Conservation (phyloP, 2,888 invertebrate species). For the Trachelus tabidus region DNA sequence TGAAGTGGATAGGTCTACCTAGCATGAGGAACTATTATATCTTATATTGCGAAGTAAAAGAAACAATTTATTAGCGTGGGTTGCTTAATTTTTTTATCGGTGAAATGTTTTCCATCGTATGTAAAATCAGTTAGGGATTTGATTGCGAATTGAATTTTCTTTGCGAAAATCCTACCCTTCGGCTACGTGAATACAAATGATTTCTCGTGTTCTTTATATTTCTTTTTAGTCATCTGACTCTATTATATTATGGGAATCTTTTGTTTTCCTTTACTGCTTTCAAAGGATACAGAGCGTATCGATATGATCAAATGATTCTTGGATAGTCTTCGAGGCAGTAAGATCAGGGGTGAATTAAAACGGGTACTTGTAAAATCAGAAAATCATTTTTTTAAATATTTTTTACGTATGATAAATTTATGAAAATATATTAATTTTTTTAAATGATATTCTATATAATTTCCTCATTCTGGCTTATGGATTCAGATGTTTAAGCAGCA, state of each 20-base stretch:
- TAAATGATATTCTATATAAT: not conserved
- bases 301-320: not conserved
- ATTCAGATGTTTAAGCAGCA: not conserved
- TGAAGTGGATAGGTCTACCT: not conserved
- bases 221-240: not conserved
- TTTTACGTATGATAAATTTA: not conserved
- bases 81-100: not conserved
- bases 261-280: not conserved
- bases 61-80: not conserved
- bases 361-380: not conserved
- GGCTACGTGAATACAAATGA: not conserved
- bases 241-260: not conserved
- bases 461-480: not conserved
- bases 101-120: too few relatives aligned
- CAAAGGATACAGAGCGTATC: not conserved
- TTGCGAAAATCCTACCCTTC: not conserved
- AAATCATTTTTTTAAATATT: not conserved
- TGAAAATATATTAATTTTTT: not conserved
- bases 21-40: not conserved
- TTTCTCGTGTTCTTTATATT: not conserved
- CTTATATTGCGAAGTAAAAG: not conserved
- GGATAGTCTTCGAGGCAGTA: not conserved
- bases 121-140: not conserved
- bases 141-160: not conserved
- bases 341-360: not conserved